phyloP scores from a whole-genome alignment of 2,888 invertebrate genomes.

The Mythimna impura region DNA sequence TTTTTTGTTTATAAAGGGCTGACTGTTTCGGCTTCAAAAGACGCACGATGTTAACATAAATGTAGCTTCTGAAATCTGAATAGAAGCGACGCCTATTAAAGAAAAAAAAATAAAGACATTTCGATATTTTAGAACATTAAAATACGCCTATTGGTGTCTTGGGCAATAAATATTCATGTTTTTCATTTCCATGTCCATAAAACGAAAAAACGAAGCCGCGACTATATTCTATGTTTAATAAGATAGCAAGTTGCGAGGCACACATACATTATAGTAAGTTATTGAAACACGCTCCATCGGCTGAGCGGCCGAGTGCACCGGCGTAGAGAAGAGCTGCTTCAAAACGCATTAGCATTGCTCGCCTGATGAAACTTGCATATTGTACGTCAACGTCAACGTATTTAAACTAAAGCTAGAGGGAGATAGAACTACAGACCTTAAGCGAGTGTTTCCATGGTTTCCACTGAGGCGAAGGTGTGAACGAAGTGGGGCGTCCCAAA shows the following conservation, averaged over 20 bases:
- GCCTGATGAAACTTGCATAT: slow-evolving; percentile 76
- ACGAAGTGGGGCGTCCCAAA: no score
- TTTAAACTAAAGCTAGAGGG: slow-evolving; percentile 68
- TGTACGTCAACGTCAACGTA: slow-evolving; percentile 66
- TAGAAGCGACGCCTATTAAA: slow-evolving; percentile 6
- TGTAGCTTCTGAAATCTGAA: slow-evolving; percentile 24
- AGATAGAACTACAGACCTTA: slow-evolving; percentile 52
- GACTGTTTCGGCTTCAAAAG: not conserved
- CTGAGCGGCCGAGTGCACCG: slow-evolving; percentile 73
- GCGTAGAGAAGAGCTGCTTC: slow-evolving; percentile 74
- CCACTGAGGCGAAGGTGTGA: not conserved
- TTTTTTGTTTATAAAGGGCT: slow-evolving; percentile 3
- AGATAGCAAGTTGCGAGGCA: slow-evolving; percentile 36
- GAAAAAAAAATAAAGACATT: not conserved
- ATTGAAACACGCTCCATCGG: slow-evolving; percentile 75
- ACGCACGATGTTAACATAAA: not conserved
- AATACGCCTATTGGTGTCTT: not conserved
- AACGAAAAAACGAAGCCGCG: slow-evolving; percentile 15
- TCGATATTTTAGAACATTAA: slow-evolving; percentile 12
- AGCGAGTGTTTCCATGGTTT: not conserved
- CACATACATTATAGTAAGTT: slow-evolving; percentile 63
- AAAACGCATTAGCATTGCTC: slow-evolving; percentile 82
- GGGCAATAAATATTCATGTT: slow-evolving; percentile 6
- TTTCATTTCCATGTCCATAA: not conserved
- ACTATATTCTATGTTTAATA: slow-evolving; percentile 29